Conservation (phyloP, 2,888 invertebrate species). For the Byasa hedistus region DNA sequence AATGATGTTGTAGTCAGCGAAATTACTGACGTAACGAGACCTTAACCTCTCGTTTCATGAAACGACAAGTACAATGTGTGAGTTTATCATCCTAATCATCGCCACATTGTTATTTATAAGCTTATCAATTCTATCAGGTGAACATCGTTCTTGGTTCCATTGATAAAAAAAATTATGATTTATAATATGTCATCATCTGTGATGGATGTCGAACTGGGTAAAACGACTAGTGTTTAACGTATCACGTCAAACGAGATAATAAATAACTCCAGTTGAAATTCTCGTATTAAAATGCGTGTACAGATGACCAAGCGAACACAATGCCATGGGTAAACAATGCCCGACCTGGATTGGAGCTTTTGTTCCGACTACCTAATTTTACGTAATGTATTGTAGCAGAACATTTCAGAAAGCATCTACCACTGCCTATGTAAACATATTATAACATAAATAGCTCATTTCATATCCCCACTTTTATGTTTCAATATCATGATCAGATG, state of each 20-base stretch:
- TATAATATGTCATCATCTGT: not conserved
- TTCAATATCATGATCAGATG: too few relatives aligned
- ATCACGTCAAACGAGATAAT: not conserved
- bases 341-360: slow-evolving; percentile 43
- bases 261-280: not conserved
- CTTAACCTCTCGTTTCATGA: too few relatives aligned
- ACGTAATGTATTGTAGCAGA: slow-evolving; percentile 38
- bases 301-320: slow-evolving; percentile 24
- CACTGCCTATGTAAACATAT: slow-evolving; percentile 6
- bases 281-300: slow-evolving; percentile 8
- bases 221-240: not conserved
- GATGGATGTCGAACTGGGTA: not conserved
- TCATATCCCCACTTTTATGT: too few relatives aligned
- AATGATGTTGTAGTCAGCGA: too few relatives aligned
- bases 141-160: too few relatives aligned
- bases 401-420: slow-evolving; percentile 26
- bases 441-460: too few relatives aligned
- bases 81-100: too few relatives aligned
- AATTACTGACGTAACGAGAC: too few relatives aligned
- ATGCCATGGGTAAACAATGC: slow-evolving; percentile 50
- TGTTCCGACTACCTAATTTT: slow-evolving; percentile 40
- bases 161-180: not conserved
- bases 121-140: too few relatives aligned
- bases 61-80: too few relatives aligned
- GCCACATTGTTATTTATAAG: too few relatives aligned